phyloP scores from a whole-genome alignment of 2,797 vertebrate species.

The Manis pentadactyla region DNA sequence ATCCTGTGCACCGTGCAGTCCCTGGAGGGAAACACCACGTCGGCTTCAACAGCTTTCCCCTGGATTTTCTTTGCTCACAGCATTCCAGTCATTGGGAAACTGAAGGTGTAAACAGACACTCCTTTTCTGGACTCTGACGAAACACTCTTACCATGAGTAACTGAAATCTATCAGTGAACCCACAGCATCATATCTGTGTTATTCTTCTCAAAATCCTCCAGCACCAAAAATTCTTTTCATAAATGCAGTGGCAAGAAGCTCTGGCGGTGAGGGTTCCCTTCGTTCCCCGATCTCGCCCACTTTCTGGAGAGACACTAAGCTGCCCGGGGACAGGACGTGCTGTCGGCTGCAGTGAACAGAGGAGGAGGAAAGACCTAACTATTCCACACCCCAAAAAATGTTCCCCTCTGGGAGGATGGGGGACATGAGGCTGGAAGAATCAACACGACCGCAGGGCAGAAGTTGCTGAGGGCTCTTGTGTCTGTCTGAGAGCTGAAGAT shows the following conservation, averaged over 20 bases:
- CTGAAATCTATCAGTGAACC: not conserved
- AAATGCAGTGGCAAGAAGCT: not conserved
- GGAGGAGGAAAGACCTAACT: not conserved
- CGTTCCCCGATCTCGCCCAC: not conserved
- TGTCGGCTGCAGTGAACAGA: not conserved
- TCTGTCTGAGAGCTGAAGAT: not conserved
- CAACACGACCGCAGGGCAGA: rapidly evolving
- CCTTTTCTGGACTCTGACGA: not conserved
- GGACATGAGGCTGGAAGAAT: not conserved
- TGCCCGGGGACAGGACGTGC: not conserved
- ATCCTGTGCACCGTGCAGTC: rapidly evolving
- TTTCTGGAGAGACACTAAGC: not conserved
- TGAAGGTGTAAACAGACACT: not conserved
- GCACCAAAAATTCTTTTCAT: not conserved
- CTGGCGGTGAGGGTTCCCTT: not conserved
- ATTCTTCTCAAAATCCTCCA: not conserved
- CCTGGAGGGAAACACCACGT: not conserved
- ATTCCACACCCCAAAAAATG: rapidly evolving
- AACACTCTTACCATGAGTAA: not conserved
- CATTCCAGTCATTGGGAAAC: not conserved
- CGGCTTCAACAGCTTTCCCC: not conserved
- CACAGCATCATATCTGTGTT: not conserved
- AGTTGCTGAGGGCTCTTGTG: not conserved
- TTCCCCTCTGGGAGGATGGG: rapidly evolving
- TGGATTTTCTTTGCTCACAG: not conserved